phyloP scores from a whole-genome alignment of 2,113 vertebrate genomes.

The Gasterosteus nipponicus region DNA sequence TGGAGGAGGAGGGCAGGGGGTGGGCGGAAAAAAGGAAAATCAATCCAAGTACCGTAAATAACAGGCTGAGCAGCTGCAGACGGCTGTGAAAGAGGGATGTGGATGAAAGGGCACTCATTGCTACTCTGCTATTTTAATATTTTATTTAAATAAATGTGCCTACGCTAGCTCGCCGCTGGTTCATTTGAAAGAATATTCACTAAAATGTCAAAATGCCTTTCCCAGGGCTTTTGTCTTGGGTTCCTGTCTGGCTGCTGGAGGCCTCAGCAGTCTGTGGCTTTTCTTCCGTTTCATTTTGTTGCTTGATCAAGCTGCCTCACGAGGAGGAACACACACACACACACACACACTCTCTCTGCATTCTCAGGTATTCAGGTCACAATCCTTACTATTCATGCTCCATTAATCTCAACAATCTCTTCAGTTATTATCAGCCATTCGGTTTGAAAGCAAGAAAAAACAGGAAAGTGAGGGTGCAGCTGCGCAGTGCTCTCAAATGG shows the following conservation, averaged over 20 bases:
- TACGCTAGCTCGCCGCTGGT: background rate
- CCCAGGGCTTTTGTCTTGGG: background rate
- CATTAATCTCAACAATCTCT: background rate
- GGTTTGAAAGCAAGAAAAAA: conserved; percentile 26
- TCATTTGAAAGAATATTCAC: background rate
- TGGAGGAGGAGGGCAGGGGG: background rate
- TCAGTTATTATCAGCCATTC: conserved; percentile 8
- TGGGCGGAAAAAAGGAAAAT: background rate
- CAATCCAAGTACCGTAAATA: background rate
- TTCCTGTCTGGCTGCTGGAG: background rate
- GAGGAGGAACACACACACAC: background rate
- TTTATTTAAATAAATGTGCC: background rate
- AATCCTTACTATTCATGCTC: background rate
- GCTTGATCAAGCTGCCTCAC: background rate
- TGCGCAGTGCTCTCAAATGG: conserved; percentile 11
- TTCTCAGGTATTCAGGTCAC: background rate
- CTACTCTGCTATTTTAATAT: background rate
- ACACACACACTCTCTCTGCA: background rate
- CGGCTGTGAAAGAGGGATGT: background rate
- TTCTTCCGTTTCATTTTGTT: conserved; percentile 9
- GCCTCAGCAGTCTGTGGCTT: background rate
- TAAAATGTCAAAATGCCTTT: background rate
- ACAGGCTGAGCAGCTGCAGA: background rate
- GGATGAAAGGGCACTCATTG: background rate
- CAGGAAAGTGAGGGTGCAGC: conserved; percentile 1